Percentiles rank a stretch among this genome's conserved stretches.
These are phyloP conservation scores for Upupa epops DNA, from an alignment of 2,113 vertebrate species.

Conservation along the genomic window DNA sequence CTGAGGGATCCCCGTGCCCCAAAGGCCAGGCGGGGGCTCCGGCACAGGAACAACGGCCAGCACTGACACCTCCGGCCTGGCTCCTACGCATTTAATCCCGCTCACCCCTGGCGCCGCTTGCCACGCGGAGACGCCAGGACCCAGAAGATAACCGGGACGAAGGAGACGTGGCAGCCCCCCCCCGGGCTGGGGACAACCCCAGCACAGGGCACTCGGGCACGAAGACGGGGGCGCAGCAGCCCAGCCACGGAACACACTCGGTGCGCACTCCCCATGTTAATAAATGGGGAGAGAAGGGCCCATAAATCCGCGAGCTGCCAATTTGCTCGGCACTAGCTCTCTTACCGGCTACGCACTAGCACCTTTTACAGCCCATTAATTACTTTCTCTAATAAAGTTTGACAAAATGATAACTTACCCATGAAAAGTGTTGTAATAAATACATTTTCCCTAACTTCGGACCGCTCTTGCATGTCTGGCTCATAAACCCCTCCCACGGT, in stretches of 20 bases:
- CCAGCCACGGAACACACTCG: slow-evolving; percentile 59
- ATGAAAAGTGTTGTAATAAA: slow-evolving; percentile 86
- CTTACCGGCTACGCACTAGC: slow-evolving; percentile 82
- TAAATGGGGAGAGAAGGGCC: slow-evolving; percentile 77
- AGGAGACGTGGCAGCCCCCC: not conserved
- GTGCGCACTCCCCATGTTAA: slow-evolving; percentile 72
- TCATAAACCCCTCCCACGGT: slow-evolving; percentile 78
- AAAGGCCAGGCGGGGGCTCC: not conserved
- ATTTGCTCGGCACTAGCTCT: slow-evolving; percentile 80
- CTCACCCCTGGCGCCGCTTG: rapidly evolving
- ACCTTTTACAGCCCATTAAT: slow-evolving; percentile 89
- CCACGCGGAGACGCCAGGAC: not conserved
- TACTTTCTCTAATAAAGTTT: slow-evolving; percentile 88
- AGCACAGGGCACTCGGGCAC: not conserved
- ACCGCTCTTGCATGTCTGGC: slow-evolving; percentile 75
- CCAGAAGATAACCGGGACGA: no score
- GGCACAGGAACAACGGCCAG: not conserved
- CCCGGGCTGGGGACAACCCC: rapidly evolving
- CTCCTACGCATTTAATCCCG: not conserved
- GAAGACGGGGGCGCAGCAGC: not conserved
- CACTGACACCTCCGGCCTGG: rapidly evolving
- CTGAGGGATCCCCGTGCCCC: not conserved
- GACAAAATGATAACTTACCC: slow-evolving; percentile 89
- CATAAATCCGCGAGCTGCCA: slow-evolving; percentile 81
- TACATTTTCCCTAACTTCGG: slow-evolving; percentile 82